Evolutionary conservation across 92 coral and sea anemone genomes (phyloP), one percentile per base, ranked within the genome.

Genomic region (Galaxea fascicularis): DNA sequence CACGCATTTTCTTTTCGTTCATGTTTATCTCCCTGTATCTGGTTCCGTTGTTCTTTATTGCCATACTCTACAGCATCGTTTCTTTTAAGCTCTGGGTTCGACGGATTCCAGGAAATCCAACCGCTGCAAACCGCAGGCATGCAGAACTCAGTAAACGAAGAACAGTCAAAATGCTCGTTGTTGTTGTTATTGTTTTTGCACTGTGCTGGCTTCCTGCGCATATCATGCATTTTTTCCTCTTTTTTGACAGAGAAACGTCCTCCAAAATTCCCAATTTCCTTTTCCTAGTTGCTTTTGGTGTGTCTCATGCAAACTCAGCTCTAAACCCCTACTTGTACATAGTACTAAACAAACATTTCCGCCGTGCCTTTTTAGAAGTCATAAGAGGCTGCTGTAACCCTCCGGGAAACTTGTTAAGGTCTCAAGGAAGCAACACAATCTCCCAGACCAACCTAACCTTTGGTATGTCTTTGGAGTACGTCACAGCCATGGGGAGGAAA

Each of bases 181-280:
- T 90, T 27, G 80, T 93, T 17, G 96, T 93, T 18, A 56, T 93
- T 4, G 90, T 84, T 35, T 93, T 93, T 73, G 88, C 94, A 16
- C 45, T 88, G 26, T 93, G 92, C 58, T 93, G 96, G 96, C 88
- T 91, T 16, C 96, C 96, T 8, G 90, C 91, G 1, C 96, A 93
- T 57, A n/a, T 87, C 25, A 93, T 93, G 94, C 96, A 93, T 54
- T 74, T 87, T 12, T 82, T 78, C 28, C 54, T 79, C 0, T 77
- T 30, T 20, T 93, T 87, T 60, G 56, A 80, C 8, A 8, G 71
- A 5, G 84, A 77, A 17, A 59, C 67, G 1, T 90, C 41, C 62
- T 0, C 17, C 7, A 49, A 41, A 6, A 56, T 86, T 46, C 89
- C 95, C 0, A 39, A 66, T 1, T 82, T 67, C 29, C 65, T 77